Evolutionary conservation across 1,140 invertebrate genomes (phyloP), one percentile per base, ranked within the genome.

Genomic region (Euura lappo): DNA sequence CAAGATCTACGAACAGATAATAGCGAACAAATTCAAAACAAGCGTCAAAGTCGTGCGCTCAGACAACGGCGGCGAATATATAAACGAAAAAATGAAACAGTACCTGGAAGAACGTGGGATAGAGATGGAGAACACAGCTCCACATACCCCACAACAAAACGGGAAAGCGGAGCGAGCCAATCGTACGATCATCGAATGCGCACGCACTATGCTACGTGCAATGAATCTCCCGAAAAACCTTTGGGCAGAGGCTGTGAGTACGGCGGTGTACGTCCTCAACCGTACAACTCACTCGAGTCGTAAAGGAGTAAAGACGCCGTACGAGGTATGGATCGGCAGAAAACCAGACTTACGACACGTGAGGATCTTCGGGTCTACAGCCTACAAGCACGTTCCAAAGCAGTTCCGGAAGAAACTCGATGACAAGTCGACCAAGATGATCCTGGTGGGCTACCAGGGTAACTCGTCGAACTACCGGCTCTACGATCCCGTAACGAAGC

Each of bases 91-190:
- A 60, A 60, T 60, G 51, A n/a, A 60, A 2, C 8, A 60, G n/a
- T 60, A 60, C n/a, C n/a, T 60, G n/a, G 51, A 60, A 60, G 8
- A 60, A n/a, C 51, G 51, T n/a, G 76, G 71, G n/a, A 72, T 73
- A 46, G 44, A 68, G 6, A 46, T 72, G 11, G 72, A 79, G 64
- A 44, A 76, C 46, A 82, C 81, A 4, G 74, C 79, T 45, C 75
- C 78, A 1, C 81, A 86, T 71, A 82, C 80, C 6, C 82, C 83
- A 8, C 76, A 87, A 74, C 82, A 85, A 78, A 86, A 86, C 69
- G 81, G 83, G 3, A 68, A 78, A 6, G 75, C 78, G 45, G 86
- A 89, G 73, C 70, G 83, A 69, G 79, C 81, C 43, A 84, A 87
- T 77, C 72, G 85, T 13, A 85, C 82, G 2, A 74, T 88, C 43